Conservation (phyloP, 2,113 vertebrate species). For the Megaceryle torquata region DNA sequence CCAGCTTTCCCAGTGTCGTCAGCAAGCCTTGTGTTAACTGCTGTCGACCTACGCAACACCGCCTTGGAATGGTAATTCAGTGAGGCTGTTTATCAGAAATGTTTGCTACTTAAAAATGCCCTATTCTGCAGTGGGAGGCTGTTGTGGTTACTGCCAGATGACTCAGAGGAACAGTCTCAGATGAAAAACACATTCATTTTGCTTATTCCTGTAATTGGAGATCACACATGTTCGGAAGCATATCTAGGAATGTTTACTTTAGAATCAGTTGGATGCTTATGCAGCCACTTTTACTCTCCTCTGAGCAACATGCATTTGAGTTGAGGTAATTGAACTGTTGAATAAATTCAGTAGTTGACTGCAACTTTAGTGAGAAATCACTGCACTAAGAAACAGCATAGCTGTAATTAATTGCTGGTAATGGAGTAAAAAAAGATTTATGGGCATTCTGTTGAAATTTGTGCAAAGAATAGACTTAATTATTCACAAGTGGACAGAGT, state of each 20-base stretch:
- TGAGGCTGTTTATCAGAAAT: not conserved
- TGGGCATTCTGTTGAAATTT: not conserved
- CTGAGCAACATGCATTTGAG: not conserved
- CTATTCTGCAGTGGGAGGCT: not conserved
- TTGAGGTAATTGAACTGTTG: not conserved
- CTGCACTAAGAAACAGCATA: not conserved
- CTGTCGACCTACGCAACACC: not conserved
- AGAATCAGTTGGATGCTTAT: not conserved
- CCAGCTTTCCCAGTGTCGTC: not conserved
- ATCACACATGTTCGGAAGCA: not conserved
- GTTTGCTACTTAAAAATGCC: conserved; percentile 35
- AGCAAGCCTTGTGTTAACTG: not conserved
- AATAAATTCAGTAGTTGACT: not conserved
- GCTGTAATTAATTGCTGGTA: not conserved
- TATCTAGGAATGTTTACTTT: conserved; percentile 11
- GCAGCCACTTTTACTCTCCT: not conserved
- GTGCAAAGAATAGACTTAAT: not conserved
- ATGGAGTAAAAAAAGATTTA: not conserved
- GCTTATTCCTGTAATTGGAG: not conserved
- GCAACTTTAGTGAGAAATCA: not conserved
- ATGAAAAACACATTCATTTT: conserved; percentile 3
- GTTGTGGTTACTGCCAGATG: conserved; percentile 4
- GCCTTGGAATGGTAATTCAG: not conserved
- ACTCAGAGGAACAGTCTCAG: not conserved
- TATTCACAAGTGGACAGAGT: not conserved